Percentiles rank a stretch among this genome's conserved stretches.
These are phyloP conservation scores for Salpingus planirostris DNA, from an alignment of 2,888 invertebrate species.

Conservation along the genomic window DNA sequence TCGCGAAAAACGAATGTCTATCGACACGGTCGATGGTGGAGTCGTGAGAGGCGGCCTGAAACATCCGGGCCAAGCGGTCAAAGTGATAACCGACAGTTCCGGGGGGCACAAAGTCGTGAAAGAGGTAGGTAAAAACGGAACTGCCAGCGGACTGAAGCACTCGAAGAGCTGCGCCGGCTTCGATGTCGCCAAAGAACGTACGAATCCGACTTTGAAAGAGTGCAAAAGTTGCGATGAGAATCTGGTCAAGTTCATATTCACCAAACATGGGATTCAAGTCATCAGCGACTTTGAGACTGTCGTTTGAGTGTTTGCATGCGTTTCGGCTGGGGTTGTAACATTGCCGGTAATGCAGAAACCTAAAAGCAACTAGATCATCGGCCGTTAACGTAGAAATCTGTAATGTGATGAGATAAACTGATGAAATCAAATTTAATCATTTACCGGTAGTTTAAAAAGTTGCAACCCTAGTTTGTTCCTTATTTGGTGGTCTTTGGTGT, in stretches of 20 bases:
- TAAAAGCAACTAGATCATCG: neutral
- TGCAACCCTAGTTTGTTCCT: no score
- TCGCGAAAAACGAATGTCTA: conserved; percentile 22
- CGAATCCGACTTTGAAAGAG: conserved; percentile 44
- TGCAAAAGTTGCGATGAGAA: conserved; percentile 42
- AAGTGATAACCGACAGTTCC: conserved; percentile 51
- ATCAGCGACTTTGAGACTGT: conserved; percentile 72
- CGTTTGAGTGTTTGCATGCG: conserved; percentile 40
- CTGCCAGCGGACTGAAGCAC: conserved; percentile 32
- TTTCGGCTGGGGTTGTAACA: neutral
- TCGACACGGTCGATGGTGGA: conserved; percentile 29
- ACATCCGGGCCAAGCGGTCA: conserved; percentile 66
- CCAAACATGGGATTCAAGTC: conserved; percentile 69
- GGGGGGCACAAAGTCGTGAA: conserved; percentile 39
- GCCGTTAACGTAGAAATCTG: no score
- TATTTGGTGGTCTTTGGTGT: conserved; percentile 5
- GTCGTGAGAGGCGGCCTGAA: conserved; percentile 27
- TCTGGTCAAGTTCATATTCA: conserved; percentile 62
- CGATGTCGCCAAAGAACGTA: conserved; percentile 24
- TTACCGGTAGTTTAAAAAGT: no score
- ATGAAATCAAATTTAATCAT: no score
- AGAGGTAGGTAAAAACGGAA: conserved; percentile 10
- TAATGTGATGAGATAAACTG: no score
- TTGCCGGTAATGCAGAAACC: neutral
- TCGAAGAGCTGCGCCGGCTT: conserved; percentile 38